phyloP scores from a whole-genome alignment of 2,888 invertebrate genomes.

The Tridacna crocea region DNA sequence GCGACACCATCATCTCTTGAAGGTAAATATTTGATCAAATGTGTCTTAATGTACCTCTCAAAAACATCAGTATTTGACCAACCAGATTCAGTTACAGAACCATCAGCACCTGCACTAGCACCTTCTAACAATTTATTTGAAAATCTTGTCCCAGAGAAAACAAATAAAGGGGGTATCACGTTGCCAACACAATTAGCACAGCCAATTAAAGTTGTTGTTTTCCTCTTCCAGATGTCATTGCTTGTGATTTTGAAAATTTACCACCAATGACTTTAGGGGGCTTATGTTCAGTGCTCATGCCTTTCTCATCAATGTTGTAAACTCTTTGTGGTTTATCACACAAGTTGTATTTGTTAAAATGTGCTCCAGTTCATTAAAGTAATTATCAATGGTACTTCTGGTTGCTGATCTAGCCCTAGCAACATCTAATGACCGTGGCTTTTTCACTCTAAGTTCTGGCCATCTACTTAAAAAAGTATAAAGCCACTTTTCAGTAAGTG shows the following conservation, averaged over 20 bases:
- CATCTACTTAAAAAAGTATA: neutral
- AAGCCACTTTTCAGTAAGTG: neutral
- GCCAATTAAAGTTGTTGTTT: slow-evolving; percentile 33
- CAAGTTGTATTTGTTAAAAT: slow-evolving; percentile 36
- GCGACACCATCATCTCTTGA: neutral
- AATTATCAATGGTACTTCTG: slow-evolving; percentile 25
- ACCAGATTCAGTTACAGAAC: slow-evolving; percentile 26
- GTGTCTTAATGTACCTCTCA: slow-evolving; percentile 33
- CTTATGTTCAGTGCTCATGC: slow-evolving; percentile 30
- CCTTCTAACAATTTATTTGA: slow-evolving; percentile 33
- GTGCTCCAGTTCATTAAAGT: slow-evolving; percentile 34
- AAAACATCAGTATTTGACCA: slow-evolving; percentile 48
- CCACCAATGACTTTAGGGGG: slow-evolving; percentile 38
- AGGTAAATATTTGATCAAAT: slow-evolving; percentile 35
- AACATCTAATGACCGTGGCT: neutral
- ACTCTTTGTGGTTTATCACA: slow-evolving; percentile 38
- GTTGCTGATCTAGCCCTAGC: slow-evolving; percentile 36
- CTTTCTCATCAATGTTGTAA: slow-evolving; percentile 49
- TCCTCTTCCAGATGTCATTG: slow-evolving; percentile 37
- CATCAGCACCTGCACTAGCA: slow-evolving; percentile 33
- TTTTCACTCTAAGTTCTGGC: slow-evolving; percentile 15
- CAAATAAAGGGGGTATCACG: slow-evolving; percentile 37
- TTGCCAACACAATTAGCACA: slow-evolving; percentile 38
- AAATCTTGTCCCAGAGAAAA: slow-evolving; percentile 35
- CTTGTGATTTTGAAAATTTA: slow-evolving; percentile 30